Conservation (phyloP, 2,888 invertebrate species). For the Agrilus biguttatus region DNA sequence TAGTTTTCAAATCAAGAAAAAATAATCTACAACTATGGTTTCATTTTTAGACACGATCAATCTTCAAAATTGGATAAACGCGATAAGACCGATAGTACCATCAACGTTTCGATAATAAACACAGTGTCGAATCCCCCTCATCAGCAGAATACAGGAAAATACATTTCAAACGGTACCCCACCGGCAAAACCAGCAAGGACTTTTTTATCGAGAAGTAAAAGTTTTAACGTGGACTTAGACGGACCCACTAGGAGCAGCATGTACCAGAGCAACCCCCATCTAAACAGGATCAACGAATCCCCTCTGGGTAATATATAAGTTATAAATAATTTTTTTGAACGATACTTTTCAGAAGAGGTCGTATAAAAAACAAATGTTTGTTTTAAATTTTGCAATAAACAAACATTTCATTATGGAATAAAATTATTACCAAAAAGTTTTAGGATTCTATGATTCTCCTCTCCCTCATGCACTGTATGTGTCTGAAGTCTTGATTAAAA, state of each 20-base stretch:
- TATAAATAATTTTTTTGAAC: too few relatives aligned
- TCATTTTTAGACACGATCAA: slow-evolving; percentile 12
- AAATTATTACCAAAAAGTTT: too few relatives aligned
- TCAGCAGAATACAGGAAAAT: slow-evolving; percentile 7
- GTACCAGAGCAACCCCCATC: slow-evolving; percentile 67
- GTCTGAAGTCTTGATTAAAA: too few relatives aligned
- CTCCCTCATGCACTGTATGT: too few relatives aligned
- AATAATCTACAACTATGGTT: too few relatives aligned
- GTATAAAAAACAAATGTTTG: too few relatives aligned
- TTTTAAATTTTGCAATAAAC: too few relatives aligned
- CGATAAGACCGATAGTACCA: slow-evolving; percentile 44
- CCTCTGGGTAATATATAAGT: slow-evolving; percentile 22
- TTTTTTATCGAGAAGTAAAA: slow-evolving; percentile 67
- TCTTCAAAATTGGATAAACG: slow-evolving; percentile 34
- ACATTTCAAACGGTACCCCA: slow-evolving; percentile 30
- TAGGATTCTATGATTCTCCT: too few relatives aligned
- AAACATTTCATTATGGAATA: too few relatives aligned
- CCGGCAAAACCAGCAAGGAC: slow-evolving; percentile 69
- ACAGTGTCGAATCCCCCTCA: slow-evolving; percentile 27
- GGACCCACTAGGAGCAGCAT: slow-evolving; percentile 26
- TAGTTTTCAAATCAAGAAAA: too few relatives aligned
- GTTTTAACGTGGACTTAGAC: slow-evolving; percentile 51
- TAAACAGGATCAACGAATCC: slow-evolving; percentile 54
- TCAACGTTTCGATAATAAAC: slow-evolving; percentile 51
- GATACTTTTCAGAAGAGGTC: too few relatives aligned